These are phyloP conservation scores for Heterotilapia buettikoferi DNA, from an alignment of 2,113 vertebrate genomes.

Conservation along the genomic window DNA sequence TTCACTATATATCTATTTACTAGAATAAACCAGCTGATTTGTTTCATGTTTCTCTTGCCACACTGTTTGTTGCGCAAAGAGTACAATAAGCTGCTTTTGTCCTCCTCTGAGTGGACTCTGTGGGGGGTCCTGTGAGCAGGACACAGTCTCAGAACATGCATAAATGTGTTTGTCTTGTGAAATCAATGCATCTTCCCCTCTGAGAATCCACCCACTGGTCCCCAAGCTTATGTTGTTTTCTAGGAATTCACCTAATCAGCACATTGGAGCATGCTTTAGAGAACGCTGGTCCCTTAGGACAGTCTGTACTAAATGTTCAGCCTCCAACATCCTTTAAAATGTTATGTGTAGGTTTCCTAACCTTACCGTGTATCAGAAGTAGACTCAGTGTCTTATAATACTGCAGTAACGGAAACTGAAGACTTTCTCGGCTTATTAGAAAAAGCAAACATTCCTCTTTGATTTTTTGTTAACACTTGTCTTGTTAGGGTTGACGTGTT, in stretches of 20 bases:
- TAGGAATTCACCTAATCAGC: constrained; percentile 27
- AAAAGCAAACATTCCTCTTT: background rate
- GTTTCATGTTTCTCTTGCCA: background rate
- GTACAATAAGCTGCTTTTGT: background rate
- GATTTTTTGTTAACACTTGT: background rate
- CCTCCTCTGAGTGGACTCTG: background rate
- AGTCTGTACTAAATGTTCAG: background rate
- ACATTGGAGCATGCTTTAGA: background rate
- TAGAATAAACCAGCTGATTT: background rate
- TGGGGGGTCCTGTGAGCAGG: background rate
- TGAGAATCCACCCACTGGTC: background rate
- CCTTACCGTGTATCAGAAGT: background rate
- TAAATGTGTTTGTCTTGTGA: constrained; percentile 34
- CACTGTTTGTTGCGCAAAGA: constrained; percentile 7
- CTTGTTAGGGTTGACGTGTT: background rate
- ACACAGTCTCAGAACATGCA: background rate
- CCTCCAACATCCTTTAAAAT: background rate
- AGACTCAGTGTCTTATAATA: background rate
- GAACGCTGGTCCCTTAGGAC: background rate
- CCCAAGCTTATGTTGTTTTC: background rate
- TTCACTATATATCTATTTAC: background rate
- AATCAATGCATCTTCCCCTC: constrained; percentile 19
- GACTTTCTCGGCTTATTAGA: background rate
- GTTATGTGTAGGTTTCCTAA: background rate
- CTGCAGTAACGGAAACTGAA: background rate